phyloP scores from a whole-genome alignment of 2,113 vertebrate species.

The Taurulus bubalis region DNA sequence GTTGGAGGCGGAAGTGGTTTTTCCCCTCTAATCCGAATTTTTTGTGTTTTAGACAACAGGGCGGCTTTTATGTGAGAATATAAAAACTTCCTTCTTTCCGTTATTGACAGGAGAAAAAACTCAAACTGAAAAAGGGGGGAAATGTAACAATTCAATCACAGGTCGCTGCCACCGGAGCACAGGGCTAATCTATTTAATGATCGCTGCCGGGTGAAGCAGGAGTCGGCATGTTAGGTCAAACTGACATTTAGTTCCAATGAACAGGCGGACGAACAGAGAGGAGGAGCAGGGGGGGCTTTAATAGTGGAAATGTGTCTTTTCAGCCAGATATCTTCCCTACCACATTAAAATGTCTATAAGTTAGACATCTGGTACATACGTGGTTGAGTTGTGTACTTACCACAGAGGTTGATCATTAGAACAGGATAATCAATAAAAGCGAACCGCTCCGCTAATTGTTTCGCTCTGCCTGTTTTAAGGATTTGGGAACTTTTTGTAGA shows the following conservation, averaged over 20 bases:
- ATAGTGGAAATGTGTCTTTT: background rate
- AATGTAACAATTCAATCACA: conserved; percentile 41
- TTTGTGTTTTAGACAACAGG: background rate
- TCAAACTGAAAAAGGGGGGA: conserved; percentile 8
- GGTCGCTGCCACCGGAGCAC: conserved; percentile 9
- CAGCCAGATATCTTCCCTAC: background rate
- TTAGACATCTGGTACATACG: background rate
- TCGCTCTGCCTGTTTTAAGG: too few relatives aligned
- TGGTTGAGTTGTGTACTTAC: background rate
- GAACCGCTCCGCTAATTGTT: too few relatives aligned
- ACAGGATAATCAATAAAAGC: too few relatives aligned
- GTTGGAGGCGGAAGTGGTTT: conserved; percentile 22
- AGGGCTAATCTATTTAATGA: conserved; percentile 61
- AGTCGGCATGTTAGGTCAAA: conserved; percentile 62
- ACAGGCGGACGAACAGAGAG: conserved; percentile 5
- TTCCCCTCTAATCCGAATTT: background rate
- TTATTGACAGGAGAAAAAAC: background rate
- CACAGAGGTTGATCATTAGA: too few relatives aligned
- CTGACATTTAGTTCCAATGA: conserved; percentile 65
- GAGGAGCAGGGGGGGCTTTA: background rate
- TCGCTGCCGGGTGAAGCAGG: conserved; percentile 32
- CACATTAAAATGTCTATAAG: background rate
- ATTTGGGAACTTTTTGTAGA: too few relatives aligned
- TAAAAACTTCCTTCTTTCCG: conserved; percentile 1
- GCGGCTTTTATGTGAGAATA: background rate